These are phyloP conservation scores for Parapsyche elsis DNA, from an alignment of 1,140 invertebrate species.

Conservation along the genomic window DNA sequence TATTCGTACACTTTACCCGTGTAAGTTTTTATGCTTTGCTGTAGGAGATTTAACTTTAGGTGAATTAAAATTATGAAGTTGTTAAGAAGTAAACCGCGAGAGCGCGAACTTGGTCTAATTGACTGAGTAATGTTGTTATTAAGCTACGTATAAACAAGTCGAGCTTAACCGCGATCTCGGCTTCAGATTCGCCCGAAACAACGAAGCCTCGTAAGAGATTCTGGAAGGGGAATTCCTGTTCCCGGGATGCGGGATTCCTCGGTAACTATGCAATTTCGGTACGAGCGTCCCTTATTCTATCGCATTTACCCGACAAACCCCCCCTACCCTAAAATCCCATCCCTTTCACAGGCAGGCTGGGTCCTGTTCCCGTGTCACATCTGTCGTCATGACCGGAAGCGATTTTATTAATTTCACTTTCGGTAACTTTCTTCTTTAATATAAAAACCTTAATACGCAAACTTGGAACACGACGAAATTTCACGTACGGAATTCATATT, in stretches of 20 bases:
- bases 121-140: slow-evolving; percentile 23
- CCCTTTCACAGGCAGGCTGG: too few relatives aligned
- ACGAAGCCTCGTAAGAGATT: not conserved
- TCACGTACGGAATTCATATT: slow-evolving; percentile 19
- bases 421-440: slow-evolving; percentile 2
- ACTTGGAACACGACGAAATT: not conserved
- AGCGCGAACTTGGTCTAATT: slow-evolving; percentile 7
- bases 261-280: slow-evolving; percentile 11
- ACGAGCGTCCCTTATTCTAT: not conserved
- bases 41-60: not conserved
- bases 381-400: not conserved
- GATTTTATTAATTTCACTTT: slow-evolving; percentile 2
- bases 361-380: not conserved
- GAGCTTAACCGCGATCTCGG: not conserved
- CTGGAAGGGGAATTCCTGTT: not conserved
- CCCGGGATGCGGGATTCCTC: slow-evolving; percentile 12
- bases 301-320: too few relatives aligned
- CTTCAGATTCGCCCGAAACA: not conserved
- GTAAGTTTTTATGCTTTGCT: too few relatives aligned
- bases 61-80: not conserved
- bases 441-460: not conserved
- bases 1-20: too few relatives aligned
- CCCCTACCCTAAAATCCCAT: too few relatives aligned
- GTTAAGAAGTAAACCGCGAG: not conserved
- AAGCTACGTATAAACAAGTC: slow-evolving; percentile 13